Conservation (phyloP, 35 echinoderm and acorn worm species). For the Antedon bifida region DNA sequence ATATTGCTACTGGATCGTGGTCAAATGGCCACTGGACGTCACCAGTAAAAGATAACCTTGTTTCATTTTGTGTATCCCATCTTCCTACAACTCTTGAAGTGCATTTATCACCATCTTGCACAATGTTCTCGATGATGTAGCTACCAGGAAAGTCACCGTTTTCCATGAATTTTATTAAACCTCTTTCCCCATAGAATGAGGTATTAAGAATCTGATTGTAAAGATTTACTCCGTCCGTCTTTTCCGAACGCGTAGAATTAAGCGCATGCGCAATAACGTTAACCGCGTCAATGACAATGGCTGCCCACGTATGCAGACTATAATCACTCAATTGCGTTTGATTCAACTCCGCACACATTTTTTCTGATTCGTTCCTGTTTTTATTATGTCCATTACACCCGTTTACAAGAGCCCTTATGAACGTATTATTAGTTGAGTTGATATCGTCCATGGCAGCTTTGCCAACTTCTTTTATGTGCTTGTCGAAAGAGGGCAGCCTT, state of each 20-base stretch:
- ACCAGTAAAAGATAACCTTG: background rate
- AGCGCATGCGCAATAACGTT: conserved; percentile 16
- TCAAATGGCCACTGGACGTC: conserved; percentile 10
- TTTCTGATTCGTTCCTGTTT: background rate
- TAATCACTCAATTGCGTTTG: background rate
- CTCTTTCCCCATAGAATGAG: conserved; percentile 7
- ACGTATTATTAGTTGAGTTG: background rate
- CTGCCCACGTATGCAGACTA: background rate
- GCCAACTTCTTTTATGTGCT: conserved; percentile 20
- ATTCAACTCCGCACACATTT: background rate
- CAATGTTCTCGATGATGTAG: conserved; percentile 15
- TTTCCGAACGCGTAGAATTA: background rate
- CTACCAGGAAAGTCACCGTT: conserved; percentile 31
- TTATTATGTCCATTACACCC: background rate
- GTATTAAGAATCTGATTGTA: background rate
- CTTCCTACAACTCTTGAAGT: background rate
- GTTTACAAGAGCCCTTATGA: background rate
- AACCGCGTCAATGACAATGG: conserved; percentile 28
- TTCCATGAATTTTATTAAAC: conserved; percentile 14
- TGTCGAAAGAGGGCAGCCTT: conserved; percentile 9
- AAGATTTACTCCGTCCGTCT: background rate
- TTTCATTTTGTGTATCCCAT: conserved; percentile 17
- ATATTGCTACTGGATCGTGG: background rate
- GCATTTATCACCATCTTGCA: background rate
- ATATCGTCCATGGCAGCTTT: background rate